Evolutionary conservation across 2,888 invertebrate species (phyloP), one percentile per base, ranked within the genome.

Genomic region (Eristalinus aeneus): DNA sequence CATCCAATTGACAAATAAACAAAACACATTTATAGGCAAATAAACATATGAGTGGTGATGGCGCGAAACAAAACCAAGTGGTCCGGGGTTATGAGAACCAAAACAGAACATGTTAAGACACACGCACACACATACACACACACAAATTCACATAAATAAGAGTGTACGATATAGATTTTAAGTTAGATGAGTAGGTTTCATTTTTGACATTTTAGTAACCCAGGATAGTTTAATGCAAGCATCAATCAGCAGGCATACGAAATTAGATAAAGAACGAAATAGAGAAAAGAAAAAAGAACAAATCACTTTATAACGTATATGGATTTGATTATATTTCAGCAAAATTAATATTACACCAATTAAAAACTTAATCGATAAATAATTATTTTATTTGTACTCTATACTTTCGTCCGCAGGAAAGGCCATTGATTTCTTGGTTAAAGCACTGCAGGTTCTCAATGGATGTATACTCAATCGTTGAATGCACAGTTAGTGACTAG

Each of bases 221-320:
- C 84, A 85, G 75, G 58, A 85, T 84, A 88, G 80, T 88, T 84
- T 80, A 89, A 90, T 89, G 89, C 91, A 91, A 91, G 90, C 92
- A 92, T 90, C 91, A 92, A 91, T 91, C 90, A 90, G 90, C 91
- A 91, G 91, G 92, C 91, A 92, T 89, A 90, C 82, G 88, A 89
- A 89, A 87, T 88, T 68, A 72, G 86, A 83, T 84, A 73, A 79
- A 84, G 63, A 84, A 79, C 84, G 63, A 80, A 84, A 88, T 60
- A 78, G 73, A 82, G 72, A 88, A 82, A 46, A 46, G 46, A 88
- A 75, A 68, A 36, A 85, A 75, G 75, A 58, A 46, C 10, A 77
- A 69, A 75, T 53, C 61, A 54, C 72, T 72, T 68, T 36, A 76
- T 22, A 46, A 74, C 54, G 27, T 63, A 73, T 60, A 58, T 36